phyloP scores from a whole-genome alignment of 2,888 invertebrate species.

The Meiosimyza decipiens region DNA sequence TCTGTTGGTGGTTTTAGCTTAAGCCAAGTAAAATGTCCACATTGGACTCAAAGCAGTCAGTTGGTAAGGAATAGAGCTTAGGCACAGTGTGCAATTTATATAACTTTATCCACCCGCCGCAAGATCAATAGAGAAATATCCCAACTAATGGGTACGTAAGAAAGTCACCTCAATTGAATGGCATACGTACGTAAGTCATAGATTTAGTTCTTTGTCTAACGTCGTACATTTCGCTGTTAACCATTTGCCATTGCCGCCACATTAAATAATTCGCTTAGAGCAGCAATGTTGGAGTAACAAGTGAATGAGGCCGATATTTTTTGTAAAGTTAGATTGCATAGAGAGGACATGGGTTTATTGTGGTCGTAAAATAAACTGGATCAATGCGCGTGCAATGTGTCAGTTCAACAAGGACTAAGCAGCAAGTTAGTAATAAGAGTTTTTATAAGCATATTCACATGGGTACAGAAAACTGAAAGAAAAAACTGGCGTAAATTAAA shows the following conservation, averaged over 20 bases:
- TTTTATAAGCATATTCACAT: no score
- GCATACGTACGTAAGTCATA: not conserved
- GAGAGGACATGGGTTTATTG: not conserved
- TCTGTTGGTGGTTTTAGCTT: no score
- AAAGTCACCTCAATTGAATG: not conserved
- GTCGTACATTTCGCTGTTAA: conserved; percentile 28
- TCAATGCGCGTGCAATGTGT: not conserved
- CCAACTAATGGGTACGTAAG: not conserved
- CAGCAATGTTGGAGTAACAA: conserved; percentile 46
- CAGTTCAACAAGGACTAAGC: no score
- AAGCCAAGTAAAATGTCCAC: no score
- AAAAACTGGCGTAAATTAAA: no score
- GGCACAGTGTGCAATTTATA: not conserved
- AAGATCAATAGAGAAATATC: conserved; percentile 14
- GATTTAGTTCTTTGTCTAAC: conserved; percentile 42
- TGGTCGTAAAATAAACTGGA: conserved; percentile 30
- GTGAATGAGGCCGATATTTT: conserved; percentile 41
- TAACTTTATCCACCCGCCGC: conserved; percentile 23
- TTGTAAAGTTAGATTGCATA: conserved; percentile 19
- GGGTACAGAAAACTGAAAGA: no score
- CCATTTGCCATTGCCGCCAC: conserved; percentile 58
- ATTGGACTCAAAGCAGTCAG: not conserved
- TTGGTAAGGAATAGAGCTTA: not conserved
- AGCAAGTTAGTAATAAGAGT: no score
- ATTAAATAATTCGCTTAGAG: conserved; percentile 56